Base-by-base conservation (phyloP, 2,888 invertebrate genomes). In the Stenolophus ochropezus region DNA sequence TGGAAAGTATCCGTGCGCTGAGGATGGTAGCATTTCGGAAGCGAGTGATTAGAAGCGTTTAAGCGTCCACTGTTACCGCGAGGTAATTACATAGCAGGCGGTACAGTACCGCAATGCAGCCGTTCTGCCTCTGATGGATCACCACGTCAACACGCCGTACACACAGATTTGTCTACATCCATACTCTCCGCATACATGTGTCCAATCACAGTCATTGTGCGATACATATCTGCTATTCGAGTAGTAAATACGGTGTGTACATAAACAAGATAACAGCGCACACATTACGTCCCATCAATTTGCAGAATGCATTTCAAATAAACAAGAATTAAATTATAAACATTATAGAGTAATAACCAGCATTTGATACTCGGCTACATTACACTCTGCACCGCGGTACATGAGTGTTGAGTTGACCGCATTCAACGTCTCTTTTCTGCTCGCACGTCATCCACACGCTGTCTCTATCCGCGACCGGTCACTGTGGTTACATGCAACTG, bases 221-320 rank as follows among this genome's bases (percentile, higher is more conserved):
- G n/a, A n/a, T n/a, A n/a, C n/a, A n/a, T n/a, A n/a, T n/a, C n/a
- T n/a, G n/a, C n/a, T n/a, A n/a, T n/a, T n/a, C n/a, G n/a, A n/a
- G n/a, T n/a, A n/a, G n/a, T 42, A 42, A 42, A 42, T 42, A 42
- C 11, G 6, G 33, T 42, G 33, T 42, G 2, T 42, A 42, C 11
- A 42, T 42, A 8, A 42, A 42, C 33, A 42, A 42, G 33, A 42
- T 42, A 42, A 42, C 33, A 42, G 18, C 51, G 5, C 14, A 16
- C 14, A 51, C 0, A 14, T 51, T n/a, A 18, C 14, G 51, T n/a
- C 1, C 4, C 51, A 51, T 51, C 51, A 51, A 51, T 16, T 18
- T 53, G 51, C 51, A 53, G 18, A 53, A 18, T 53, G 51, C 51
- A 53, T 53, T 53, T 53, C 51, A 53, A 53, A 53, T 53, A 53